A percentile compares a stretch with the other conserved stretches of the same genome.
Conservation (phyloP, 2,797 vertebrate genomes). For the Alauda arvensis region DNA sequence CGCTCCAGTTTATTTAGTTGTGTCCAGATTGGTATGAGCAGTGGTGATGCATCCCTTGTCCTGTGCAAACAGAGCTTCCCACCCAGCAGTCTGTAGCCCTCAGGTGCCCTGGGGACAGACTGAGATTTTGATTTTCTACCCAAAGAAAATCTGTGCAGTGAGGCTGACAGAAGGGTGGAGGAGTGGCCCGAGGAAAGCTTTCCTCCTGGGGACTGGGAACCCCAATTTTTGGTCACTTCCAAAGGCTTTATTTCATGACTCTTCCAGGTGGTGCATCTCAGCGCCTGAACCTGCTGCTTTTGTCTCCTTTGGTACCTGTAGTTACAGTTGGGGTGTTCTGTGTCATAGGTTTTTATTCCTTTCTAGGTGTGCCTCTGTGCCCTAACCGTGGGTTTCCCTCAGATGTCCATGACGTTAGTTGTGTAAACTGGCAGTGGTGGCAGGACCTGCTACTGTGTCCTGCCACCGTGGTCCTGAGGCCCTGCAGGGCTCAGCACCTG, state of each 20-base stretch:
- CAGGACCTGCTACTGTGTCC: neutral
- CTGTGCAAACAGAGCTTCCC: slow-evolving; percentile 51
- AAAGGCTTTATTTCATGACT: slow-evolving; percentile 54
- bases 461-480: neutral
- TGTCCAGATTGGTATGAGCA: slow-evolving; percentile 70
- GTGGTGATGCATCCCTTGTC: slow-evolving; percentile 55
- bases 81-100: slow-evolving; percentile 19
- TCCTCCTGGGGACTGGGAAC: slow-evolving; percentile 24
- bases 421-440: neutral
- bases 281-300: slow-evolving; percentile 58
- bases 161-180: neutral
- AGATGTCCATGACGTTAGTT: neutral
- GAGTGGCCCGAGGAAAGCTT: neutral
- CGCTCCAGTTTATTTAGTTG: slow-evolving; percentile 67
- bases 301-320: slow-evolving; percentile 56
- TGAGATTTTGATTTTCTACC: slow-evolving; percentile 32
- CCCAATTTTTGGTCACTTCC: slow-evolving; percentile 25
- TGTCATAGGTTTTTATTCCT: slow-evolving; percentile 54
- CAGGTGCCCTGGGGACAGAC: neutral
- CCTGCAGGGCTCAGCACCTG: neutral
- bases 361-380: slow-evolving; percentile 59
- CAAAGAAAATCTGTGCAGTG: slow-evolving; percentile 38
- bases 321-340: slow-evolving; percentile 52
- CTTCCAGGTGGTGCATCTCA: slow-evolving; percentile 42
- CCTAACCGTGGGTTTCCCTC: slow-evolving; percentile 36